A percentile compares a stretch with the other conserved stretches of the same genome.
Conservation (phyloP, 2,797 vertebrate genomes). For the Halcyon chelicuti region DNA sequence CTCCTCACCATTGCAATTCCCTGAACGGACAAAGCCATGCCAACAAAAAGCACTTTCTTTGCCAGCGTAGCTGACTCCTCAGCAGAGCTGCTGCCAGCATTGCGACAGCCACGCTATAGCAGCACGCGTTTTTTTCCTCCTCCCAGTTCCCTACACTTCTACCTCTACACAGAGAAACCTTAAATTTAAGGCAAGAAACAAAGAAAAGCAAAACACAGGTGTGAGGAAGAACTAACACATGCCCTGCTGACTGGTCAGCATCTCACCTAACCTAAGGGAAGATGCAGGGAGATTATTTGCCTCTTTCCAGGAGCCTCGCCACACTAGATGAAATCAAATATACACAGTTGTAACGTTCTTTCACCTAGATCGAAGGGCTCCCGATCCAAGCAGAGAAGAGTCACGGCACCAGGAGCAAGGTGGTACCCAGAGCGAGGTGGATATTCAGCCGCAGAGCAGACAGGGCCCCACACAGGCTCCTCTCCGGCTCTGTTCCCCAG, state of each 20-base stretch:
- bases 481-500: not conserved
- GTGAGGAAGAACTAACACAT: rapidly evolving
- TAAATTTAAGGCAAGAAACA: not conserved
- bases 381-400: not conserved
- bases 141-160: not conserved
- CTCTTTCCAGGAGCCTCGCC: not conserved
- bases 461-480: not conserved
- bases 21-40: not conserved
- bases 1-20: not conserved
- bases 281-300: not conserved
- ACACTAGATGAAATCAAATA: not conserved
- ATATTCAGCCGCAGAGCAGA: rapidly evolving
- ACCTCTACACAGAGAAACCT: not conserved
- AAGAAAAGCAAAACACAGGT: not conserved
- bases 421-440: rapidly evolving
- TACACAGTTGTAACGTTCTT: not conserved
- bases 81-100: not conserved
- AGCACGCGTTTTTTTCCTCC: not conserved
- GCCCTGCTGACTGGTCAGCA: not conserved
- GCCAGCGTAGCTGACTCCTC: slow-evolving; percentile 10
- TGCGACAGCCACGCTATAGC: not conserved
- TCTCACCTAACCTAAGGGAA: not conserved
- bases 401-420: not conserved
- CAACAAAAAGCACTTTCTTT: slow-evolving; percentile 5
- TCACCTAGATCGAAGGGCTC: rapidly evolving